These are phyloP conservation scores for Hypothenemus hampei DNA, from an alignment of 1,140 invertebrate genomes.

Conservation along the genomic window DNA sequence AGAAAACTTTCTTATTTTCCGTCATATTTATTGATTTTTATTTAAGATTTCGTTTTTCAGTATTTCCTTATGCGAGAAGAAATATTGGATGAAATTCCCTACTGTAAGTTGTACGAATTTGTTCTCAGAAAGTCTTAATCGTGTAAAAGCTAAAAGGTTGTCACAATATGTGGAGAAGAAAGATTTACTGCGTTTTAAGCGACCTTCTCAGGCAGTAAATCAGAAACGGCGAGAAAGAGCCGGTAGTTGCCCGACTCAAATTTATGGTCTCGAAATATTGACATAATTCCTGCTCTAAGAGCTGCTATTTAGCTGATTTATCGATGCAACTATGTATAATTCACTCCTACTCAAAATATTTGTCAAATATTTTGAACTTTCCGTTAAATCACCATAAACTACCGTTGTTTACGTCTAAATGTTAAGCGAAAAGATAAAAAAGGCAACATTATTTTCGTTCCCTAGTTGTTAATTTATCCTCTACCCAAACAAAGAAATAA, in stretches of 20 bases:
- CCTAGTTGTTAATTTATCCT: conserved; percentile 12
- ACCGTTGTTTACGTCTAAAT: too few relatives aligned
- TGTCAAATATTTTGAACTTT: conserved; percentile 36
- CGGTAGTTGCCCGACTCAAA: conserved; percentile 27
- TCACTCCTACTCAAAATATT: conserved; percentile 35
- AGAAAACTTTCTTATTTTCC: conserved; percentile 24
- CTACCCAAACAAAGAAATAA: conserved; percentile 11
- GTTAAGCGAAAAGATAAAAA: too few relatives aligned
- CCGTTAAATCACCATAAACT: too few relatives aligned
- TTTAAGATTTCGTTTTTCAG: conserved; percentile 4
- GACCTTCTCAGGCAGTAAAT: conserved; percentile 25
- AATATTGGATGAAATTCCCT: too few relatives aligned
- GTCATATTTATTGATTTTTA: conserved; percentile 27
- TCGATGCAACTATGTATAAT: conserved; percentile 32
- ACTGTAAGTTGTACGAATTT: too few relatives aligned
- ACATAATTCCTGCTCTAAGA: conserved; percentile 41
- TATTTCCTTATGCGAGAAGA: too few relatives aligned
- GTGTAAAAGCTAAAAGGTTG: conserved; percentile 15
- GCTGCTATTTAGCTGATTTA: conserved; percentile 38
- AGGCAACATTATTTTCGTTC: too few relatives aligned
- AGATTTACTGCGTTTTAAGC: conserved; percentile 25
- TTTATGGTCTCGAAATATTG: conserved; percentile 37
- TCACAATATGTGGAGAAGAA: conserved; percentile 20
- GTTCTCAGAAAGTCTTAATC: conserved; percentile 1
- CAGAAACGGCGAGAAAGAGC: conserved; percentile 17